Evolutionary conservation across 2,113 vertebrate genomes (phyloP), one percentile per base, ranked within the genome.

Genomic region (Cyprinodon variegatus): DNA sequence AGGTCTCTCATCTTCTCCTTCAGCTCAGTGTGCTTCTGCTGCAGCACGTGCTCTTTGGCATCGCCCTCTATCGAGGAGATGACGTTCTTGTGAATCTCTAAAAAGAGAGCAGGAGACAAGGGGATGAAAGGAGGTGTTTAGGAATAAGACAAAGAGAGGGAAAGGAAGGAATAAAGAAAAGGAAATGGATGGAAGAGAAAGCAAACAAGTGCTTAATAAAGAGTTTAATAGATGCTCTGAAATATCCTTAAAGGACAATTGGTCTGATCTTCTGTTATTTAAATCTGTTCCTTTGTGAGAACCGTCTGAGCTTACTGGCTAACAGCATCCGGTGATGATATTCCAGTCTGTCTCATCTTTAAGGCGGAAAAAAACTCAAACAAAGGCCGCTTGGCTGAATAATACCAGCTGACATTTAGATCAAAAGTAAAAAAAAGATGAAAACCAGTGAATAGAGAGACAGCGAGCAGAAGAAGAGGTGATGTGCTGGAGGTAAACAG

Each of bases 71-170:
- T 70, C 0, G 96, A 94, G 11, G 90, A 90, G 71, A 99, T 96
- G 70, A 93, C 88, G 3, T 99, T 99, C 82, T 97, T 96, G 70
- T 96, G 96, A 11, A 94, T 91, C 78, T 98, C 98, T 99, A 79
- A 81, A 13, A 69, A 13, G 74, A 17, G 66, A 65, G 45, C 10
- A 17, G 48, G 5, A 4, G 14, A 57, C 50, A 37, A 15, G 61
- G 6, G 46, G 61, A 61, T 68, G 48, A 15, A 59, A 40, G 74
- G 29, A 20, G n/a, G 62, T 22, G 29, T 37, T 0, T 22, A 43
- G 66, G 13, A 14, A 65, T 2, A 17, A 65, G 17, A 15, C 11
- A 15, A 50, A 4, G 60, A 66, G 37, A 69, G 61, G 64, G 20
- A 10, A 29, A 70, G 6, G 0, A 37, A 46, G 68, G 22, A 41